Conservation (phyloP, 2,888 invertebrate genomes). For the Abscondita cerata region DNA sequence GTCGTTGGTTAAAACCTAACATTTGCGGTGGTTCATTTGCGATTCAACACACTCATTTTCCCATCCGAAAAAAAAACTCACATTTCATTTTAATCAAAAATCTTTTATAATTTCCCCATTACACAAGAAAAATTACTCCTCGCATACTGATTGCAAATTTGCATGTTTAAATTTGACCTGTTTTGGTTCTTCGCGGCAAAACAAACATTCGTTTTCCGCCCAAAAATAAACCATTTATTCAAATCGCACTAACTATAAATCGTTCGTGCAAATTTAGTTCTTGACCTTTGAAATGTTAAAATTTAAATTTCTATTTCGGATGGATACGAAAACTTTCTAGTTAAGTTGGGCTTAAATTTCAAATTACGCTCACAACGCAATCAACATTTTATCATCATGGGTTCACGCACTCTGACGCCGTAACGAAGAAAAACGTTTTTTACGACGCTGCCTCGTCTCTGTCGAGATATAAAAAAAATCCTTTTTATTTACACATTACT, state of each 20-base stretch:
- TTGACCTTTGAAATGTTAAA: too few species aligned
- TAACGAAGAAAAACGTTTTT: too few species aligned
- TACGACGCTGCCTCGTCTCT: too few species aligned
- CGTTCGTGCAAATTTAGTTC: too few species aligned
- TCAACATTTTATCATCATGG: background rate
- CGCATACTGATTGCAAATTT: background rate
- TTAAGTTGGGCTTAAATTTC: slow-evolving; percentile 1
- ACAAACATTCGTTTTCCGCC: background rate
- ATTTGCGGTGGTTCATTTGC: slow-evolving; percentile 1
- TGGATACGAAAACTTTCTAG: background rate
- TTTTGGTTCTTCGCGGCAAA: slow-evolving; percentile 4
- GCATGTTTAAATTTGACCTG: slow-evolving; percentile 1
- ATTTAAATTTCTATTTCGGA: background rate
- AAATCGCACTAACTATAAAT: too few species aligned
- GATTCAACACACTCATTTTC: background rate
- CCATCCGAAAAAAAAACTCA: too few species aligned
- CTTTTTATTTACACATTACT: too few species aligned
- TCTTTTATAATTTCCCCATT: too few species aligned
- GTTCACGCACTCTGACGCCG: too few species aligned
- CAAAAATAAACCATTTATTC: too few species aligned
- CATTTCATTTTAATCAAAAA: too few species aligned
- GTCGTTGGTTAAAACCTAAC: background rate
- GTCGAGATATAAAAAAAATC: too few species aligned
- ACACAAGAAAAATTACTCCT: background rate
- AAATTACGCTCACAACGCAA: background rate